These are phyloP conservation scores for Drosophila quinaria DNA, from an alignment of 2,888 invertebrate species.

Conservation along the genomic window DNA sequence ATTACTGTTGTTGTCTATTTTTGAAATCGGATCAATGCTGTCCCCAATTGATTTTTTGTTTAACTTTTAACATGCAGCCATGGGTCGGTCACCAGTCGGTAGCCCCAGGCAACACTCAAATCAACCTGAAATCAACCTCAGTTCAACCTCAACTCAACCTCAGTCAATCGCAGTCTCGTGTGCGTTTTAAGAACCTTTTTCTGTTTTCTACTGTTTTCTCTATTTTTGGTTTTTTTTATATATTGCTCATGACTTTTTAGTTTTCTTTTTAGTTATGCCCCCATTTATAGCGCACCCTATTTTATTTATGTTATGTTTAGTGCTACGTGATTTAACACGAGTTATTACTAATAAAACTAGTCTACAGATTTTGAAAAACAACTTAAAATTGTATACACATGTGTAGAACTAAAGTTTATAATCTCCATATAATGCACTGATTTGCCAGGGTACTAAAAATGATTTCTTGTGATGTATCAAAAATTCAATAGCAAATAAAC, in stretches of 20 bases:
- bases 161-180: neutral
- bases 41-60: slow-evolving; percentile 78
- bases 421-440: neutral
- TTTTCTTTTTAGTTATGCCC: slow-evolving; percentile 16
- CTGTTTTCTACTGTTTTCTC: slow-evolving; percentile 4
- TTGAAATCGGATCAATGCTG: slow-evolving; percentile 75
- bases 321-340: neutral
- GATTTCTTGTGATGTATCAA: too few species aligned
- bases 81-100: slow-evolving; percentile 33
- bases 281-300: slow-evolving; percentile 36
- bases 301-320: slow-evolving; percentile 13
- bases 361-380: neutral
- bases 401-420: neutral
- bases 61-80: slow-evolving; percentile 74
- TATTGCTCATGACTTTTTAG: slow-evolving; percentile 1
- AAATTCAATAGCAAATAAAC: too few species aligned
- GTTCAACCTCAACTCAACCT: slow-evolving; percentile 10
- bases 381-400: neutral
- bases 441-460: neutral
- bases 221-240: neutral
- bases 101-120: slow-evolving; percentile 51
- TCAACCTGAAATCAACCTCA: slow-evolving; percentile 9
- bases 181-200: slow-evolving; percentile 33
- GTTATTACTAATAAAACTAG: neutral
- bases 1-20: slow-evolving; percentile 34